Evolutionary conservation across 2,797 vertebrate species (phyloP), one percentile per base, ranked within the genome.

Genomic region (Acanthopagrus latus): DNA sequence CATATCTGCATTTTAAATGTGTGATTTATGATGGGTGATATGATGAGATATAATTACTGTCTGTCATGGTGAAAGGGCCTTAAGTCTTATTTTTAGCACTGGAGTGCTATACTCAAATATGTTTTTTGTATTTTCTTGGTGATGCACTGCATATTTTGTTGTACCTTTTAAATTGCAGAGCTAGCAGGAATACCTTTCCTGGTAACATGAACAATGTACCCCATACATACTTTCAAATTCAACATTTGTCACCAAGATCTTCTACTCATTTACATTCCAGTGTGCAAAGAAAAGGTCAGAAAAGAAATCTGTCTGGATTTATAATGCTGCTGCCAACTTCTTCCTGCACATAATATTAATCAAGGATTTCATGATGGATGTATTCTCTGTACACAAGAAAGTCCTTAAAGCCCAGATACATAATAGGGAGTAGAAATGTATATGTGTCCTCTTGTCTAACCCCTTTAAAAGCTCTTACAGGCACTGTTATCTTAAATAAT

Each of bases 1-100:
- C 43, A 76, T 29, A 67, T 66, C 51, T 54, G 44, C 18, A 69
- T 60, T 82, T 75, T 41, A n/a, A 82, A 71, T 48, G 18, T 33
- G 44, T 67, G 67, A 74, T 64, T 58, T 16, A 33, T 71, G 44
- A 77, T 47, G 43, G 17, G 64, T 54, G 38, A 56, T 21, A 46
- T 25, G 16, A 64, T 16, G 27, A 13, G 3, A 60, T 51, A 43
- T 43, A 52, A 71, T 68, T 67, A 59, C 13, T 56, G 23, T 64
- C 56, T 1, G 1, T 66, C 21, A 57, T 58, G 59, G 8, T 41
- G n/a, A 46, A 65, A 41, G 33, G 11, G 64, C 27, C 18, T 43
- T 2, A 14, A 66, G 52, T 57, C 14, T 29, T 10, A 18, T 71
- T 71, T 69, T 70, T 21, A 41, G n/a, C 5, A 2, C 13, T n/a